Base-by-base conservation (phyloP, 2,888 invertebrate genomes). In the Sipha maydis region DNA sequence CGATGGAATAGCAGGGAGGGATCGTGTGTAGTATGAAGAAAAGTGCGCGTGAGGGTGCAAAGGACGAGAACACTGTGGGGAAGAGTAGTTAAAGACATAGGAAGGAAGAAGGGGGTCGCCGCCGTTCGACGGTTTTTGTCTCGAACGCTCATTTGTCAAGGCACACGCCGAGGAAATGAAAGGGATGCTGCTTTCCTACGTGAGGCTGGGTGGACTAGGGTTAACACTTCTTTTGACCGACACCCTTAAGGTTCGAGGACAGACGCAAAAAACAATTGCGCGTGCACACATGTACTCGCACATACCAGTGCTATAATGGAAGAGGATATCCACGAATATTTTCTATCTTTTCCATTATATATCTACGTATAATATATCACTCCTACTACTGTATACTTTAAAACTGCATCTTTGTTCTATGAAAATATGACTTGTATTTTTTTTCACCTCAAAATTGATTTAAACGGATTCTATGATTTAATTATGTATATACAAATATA, bases 91-190 rank as follows among this genome's bases (percentile, higher is more conserved):
- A 67, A 54, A 78, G 56, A 79, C 80, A 38, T 14, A 41, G 38
- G 76, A 31, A 56, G 56, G 31, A 31, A n/a, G 31, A 78, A 78
- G 77, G 85, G 73, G 71, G 25, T 11, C 75, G 67, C 71, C 25
- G 80, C 34, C 88, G 88, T 88, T 88, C 88, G 80, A 88, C 82
- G 88, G 88, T 88, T 88, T 88, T 88, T 88, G 82, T 88, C 88
- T 88, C 88, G 88, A 88, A 88, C 88, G 88, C 88, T 88, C 88
- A 88, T 88, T 88, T 88, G 88, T 88, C 88, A 88, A 82, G 88
- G 88, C 80, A 61, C 82, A 67, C 34, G 56, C 71, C 61, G 71
- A 79, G 79, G 79, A 73, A 86, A 86, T 80, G 80, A 75, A 73
- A 88, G 61, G 86, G 82, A 82, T 61, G 73, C 38, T 21, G 28